Conservation (phyloP, 2,888 invertebrate species). For the Ochropacha duplaris region DNA sequence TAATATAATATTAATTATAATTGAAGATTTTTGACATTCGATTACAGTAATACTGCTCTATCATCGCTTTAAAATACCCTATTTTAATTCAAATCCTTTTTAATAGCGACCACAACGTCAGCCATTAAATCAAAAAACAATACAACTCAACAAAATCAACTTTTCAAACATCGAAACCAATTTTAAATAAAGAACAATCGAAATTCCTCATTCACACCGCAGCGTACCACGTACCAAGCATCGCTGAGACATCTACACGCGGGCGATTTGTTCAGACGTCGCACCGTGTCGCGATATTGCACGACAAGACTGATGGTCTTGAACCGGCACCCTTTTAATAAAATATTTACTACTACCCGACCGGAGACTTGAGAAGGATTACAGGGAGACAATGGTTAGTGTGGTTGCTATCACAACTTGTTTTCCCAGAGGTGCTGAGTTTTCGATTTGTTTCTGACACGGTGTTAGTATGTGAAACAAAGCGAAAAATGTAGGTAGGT, state of each 20-base stretch:
- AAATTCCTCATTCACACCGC: conserved; percentile 8
- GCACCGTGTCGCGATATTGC: conserved; percentile 56
- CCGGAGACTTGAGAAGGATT: conserved; percentile 30
- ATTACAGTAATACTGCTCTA: too few species aligned
- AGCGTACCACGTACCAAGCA: conserved; percentile 7
- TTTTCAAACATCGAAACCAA: not conserved
- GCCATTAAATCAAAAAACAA: too few species aligned
- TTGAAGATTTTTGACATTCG: too few species aligned
- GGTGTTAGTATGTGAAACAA: not conserved
- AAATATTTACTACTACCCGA: conserved; percentile 56
- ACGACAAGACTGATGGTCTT: conserved; percentile 62
- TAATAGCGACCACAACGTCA: too few species aligned
- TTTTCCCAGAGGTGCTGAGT: conserved; percentile 19
- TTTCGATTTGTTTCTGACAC: conserved; percentile 21
- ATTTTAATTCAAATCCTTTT: too few species aligned
- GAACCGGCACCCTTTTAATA: conserved; percentile 58
- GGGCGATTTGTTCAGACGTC: conserved; percentile 66
- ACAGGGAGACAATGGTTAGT: conserved; percentile 15
- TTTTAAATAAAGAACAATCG: not conserved
- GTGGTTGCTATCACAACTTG: conserved; percentile 23
- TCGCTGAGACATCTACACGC: conserved; percentile 27
- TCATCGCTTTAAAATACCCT: too few species aligned
- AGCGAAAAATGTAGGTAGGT: not conserved
- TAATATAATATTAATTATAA: too few species aligned
- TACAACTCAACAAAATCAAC: not conserved